phyloP scores from a whole-genome alignment of 2,797 vertebrate species.

The Sebastes matsubarae region DNA sequence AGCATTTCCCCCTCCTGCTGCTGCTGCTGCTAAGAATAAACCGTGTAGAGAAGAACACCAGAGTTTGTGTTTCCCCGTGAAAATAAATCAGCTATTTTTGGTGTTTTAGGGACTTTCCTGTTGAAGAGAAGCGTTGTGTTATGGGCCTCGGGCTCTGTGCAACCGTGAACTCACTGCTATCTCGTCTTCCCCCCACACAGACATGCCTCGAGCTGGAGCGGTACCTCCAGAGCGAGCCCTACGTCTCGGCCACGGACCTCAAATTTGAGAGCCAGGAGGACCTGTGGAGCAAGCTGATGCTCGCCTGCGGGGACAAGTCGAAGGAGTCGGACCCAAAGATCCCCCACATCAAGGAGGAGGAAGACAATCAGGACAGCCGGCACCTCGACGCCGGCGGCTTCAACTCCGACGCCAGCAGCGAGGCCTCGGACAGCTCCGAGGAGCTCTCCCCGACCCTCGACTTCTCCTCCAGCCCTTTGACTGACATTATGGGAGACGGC shows the following conservation, averaged over 20 bases:
- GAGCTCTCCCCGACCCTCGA: constrained; percentile 91
- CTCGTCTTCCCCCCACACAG: constrained; percentile 69
- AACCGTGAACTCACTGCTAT: constrained; percentile 26
- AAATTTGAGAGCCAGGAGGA: constrained; percentile 94
- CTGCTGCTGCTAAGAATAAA: constrained; percentile 55
- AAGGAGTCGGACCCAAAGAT: constrained; percentile 83
- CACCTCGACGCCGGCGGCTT: constrained; percentile 63
- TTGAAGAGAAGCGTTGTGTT: not conserved
- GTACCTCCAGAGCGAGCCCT: constrained; percentile 96
- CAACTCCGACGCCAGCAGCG: constrained; percentile 90
- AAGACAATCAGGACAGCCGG: constrained; percentile 78
- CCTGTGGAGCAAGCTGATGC: constrained; percentile 96
- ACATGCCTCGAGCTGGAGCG: constrained; percentile 96
- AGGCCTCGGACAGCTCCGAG: constrained; percentile 93
- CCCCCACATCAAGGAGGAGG: constrained; percentile 83
- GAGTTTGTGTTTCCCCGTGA: constrained; percentile 26
- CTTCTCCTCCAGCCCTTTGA: constrained; percentile 88
- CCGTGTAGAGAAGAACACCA: not conserved
- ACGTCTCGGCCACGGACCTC: constrained; percentile 92
- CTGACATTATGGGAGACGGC: constrained; percentile 85
- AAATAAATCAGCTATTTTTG: constrained; percentile 1
- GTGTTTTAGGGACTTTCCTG: constrained; percentile 36
- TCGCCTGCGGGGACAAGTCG: constrained; percentile 92
- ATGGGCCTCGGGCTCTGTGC: constrained; percentile 1
- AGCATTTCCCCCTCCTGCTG: not conserved